These are phyloP conservation scores for Seira sanloemensis DNA, from an alignment of 2,888 invertebrate species.

Conservation along the genomic window DNA sequence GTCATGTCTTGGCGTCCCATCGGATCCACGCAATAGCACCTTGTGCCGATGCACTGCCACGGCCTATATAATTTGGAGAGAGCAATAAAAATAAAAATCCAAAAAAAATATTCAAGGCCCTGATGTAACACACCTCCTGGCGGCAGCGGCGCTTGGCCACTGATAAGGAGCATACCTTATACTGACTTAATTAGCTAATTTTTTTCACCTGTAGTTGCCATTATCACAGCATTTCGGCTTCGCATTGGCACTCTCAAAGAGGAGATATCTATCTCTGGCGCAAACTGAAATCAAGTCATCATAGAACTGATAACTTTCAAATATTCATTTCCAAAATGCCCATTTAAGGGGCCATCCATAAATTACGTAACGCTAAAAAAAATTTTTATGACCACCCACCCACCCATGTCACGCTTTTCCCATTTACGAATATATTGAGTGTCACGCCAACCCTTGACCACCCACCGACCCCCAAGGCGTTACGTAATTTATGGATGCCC, in stretches of 20 bases:
- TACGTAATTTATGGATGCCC: too few relatives aligned
- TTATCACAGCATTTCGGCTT: constrained; percentile 80
- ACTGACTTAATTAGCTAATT: too few relatives aligned
- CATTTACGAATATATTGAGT: too few relatives aligned
- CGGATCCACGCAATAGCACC: constrained; percentile 81
- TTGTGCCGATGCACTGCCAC: constrained; percentile 81
- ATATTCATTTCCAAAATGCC: too few relatives aligned
- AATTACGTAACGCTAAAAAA: too few relatives aligned
- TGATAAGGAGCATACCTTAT: too few relatives aligned
- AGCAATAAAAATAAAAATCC: background rate
- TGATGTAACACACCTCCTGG: background rate
- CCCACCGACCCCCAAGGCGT: too few relatives aligned
- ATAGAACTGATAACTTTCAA: constrained; percentile 9
- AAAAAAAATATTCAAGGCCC: background rate
- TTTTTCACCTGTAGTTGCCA: constrained; percentile 79
- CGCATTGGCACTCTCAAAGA: constrained; percentile 76
- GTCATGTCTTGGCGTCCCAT: constrained; percentile 76
- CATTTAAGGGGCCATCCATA: too few relatives aligned
- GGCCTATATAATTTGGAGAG: constrained; percentile 72
- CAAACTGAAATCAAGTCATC: constrained; percentile 78
- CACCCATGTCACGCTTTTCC: too few relatives aligned
- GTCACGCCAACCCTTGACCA: too few relatives aligned
- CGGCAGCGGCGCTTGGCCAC: too few relatives aligned
- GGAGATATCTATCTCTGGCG: constrained; percentile 78
- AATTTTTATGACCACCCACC: background rate